Evolutionary conservation across 2,797 vertebrate genomes (phyloP), one percentile per base, ranked within the genome.

Genomic region (Helarctos malayanus): DNA sequence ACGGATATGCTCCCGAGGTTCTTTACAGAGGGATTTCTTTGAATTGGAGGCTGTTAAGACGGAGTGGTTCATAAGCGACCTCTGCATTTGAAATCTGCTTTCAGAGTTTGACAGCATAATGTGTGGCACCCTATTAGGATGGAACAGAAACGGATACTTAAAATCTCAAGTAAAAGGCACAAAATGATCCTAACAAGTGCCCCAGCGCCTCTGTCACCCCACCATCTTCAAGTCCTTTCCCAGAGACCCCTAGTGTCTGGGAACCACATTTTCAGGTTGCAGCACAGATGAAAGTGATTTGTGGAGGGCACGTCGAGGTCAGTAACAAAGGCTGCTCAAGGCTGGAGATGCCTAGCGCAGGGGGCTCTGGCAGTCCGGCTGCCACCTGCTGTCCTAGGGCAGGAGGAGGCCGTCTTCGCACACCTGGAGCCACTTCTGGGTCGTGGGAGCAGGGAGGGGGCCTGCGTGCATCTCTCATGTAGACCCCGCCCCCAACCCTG

Each of bases 1-100:
- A 79, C 78, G 59, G 59, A 47, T 57, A 80, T 89, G 52, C 86
- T 97, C 95, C 96, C 95, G 94, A 97, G 87, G 65, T 92, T 97
- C 57, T 96, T 47, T 95, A 94, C 94, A 69, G 92, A 97, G 96
- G 90, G 29, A 41, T n/a, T 78, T 94, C 47, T 94, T 92, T 98
- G 91, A 97, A 91, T 84, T 94, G 94, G 91, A 98, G 94, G 73
- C 56, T 95, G 41, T 80, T 3, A 29, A 95, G 88, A 49, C 0
- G 0, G 80, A 81, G 47, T 98, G 93, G 78, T 81, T 97, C 79
- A 8, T 80, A 95, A 96, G 95, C 96, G 89, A 94, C 61, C 32
- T 97, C 45, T 65, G 87, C 65, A 91, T 91, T 96, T 94, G 96
- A 96, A 73, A 3, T 96, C n/a, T 68, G 92, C 71, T 78, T 93